A percentile compares a stretch with the other conserved stretches of the same genome.
phyloP scores from a whole-genome alignment of 2,113 vertebrate genomes.

The Brachyhypopomus occidentalis region DNA sequence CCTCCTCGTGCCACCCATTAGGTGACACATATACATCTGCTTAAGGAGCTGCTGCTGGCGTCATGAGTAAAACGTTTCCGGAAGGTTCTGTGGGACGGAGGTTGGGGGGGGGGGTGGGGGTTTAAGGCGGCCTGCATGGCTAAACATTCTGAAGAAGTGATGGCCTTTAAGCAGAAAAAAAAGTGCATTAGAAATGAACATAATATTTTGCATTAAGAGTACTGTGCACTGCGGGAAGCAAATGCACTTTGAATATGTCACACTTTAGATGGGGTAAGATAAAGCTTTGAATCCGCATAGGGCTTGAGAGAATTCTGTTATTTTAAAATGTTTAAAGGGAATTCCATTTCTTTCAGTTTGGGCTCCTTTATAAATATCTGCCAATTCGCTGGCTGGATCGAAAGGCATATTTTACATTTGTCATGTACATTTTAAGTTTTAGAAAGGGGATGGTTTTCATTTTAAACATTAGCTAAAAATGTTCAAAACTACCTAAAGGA shows the following conservation, averaged over 20 bases:
- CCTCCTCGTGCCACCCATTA: conserved; percentile 9
- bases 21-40: conserved; percentile 7
- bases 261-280: too few species aligned
- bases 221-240: too few species aligned
- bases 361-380: too few species aligned
- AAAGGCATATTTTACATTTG: not conserved
- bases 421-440: conserved; percentile 7
- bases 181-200: not conserved
- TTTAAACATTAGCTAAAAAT: not conserved
- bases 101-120: not conserved
- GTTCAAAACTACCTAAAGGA: too few species aligned
- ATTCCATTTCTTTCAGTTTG: too few species aligned
- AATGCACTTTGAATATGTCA: too few species aligned
- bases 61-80: not conserved
- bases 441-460: not conserved
- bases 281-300: too few species aligned
- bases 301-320: too few species aligned
- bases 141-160: not conserved
- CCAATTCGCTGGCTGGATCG: too few species aligned
- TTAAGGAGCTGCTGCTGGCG: not conserved
- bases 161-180: not conserved
- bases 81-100: not conserved
- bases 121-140: not conserved
- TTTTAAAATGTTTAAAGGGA: too few species aligned
- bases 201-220: too few species aligned